A percentile compares a stretch with the other conserved stretches of the same genome.
phyloP scores from a whole-genome alignment of 2,113 vertebrate genomes.

The Pelodiscus sinensis region DNA sequence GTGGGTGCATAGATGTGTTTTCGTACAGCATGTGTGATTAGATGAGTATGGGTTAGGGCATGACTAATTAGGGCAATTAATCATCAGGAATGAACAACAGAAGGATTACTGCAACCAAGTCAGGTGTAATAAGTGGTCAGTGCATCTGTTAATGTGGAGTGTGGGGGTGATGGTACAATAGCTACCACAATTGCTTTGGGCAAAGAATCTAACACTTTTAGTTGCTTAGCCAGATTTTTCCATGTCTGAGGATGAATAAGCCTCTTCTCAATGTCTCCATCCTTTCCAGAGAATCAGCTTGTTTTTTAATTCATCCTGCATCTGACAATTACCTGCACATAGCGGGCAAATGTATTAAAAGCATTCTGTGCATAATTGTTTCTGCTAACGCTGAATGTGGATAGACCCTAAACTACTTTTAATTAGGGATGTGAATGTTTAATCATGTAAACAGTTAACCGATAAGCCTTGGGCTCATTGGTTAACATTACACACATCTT shows the following conservation, averaged over 20 bases:
- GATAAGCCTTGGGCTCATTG: too few species aligned
- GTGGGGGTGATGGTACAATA: not conserved
- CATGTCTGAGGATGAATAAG: not conserved
- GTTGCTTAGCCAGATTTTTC: not conserved
- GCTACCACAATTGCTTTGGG: not conserved
- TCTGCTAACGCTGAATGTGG: not conserved
- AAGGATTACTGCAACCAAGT: not conserved
- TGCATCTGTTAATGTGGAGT: not conserved
- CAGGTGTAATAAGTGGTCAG: conserved; percentile 36
- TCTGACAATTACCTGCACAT: not conserved
- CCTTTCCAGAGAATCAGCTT: not conserved
- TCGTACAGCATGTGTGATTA: not conserved
- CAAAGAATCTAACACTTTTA: not conserved
- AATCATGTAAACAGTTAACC: too few species aligned
- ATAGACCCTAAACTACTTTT: not conserved
- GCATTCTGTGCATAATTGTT: not conserved
- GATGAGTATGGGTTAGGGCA: not conserved
- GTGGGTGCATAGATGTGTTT: not conserved
- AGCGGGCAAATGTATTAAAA: not conserved
- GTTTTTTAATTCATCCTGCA: not conserved
- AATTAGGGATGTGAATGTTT: too few species aligned
- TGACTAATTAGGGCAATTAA: conserved; percentile 16
- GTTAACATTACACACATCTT: too few species aligned
- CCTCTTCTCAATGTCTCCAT: not conserved
- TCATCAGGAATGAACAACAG: conserved; percentile 5